Base-by-base conservation (phyloP, 2,113 vertebrate species). In the Ptychochromis oligacanthus region DNA sequence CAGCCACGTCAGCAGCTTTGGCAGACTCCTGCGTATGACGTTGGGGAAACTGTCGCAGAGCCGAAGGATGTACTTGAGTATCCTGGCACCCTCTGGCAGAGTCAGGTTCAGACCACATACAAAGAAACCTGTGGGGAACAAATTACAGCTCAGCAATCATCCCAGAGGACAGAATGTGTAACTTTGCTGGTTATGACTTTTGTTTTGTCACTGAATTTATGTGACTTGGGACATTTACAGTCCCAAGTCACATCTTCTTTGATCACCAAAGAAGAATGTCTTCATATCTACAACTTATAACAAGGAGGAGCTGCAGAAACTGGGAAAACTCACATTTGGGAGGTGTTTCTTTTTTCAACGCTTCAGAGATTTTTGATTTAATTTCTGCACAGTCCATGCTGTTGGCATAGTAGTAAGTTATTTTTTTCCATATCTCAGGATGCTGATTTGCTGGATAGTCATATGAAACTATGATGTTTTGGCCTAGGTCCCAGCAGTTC, bases 81-180 rank as follows among this genome's bases (percentile, higher is more conserved):
- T 60, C 13, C 57, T 14, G 5, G 9, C 0, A 6, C 88, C 15
- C 0, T 58, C 55, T 3, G 90, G 93, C 22, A 94, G 89, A 0
- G 93, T 94, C 59, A 90, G 72, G 81, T 94, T 94, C 86, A 94
- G 62, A 77, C 92, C 92, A 17, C 93, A 93, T 3, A 89, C 91
- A 10, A 82, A 89, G 70, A 94, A 91, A 81, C 26, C 93, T 94
- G 82, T 49, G 72, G 58, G 3, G 31, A 28, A 2, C 26, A 83
- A 9, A 40, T 18, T 12, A 54, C 9, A 80, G 14, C 1, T 70
- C 9, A 59, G 1, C 7, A 20, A 10, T 36, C 11, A 43, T 26
- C 28, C 62, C 38, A 76, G 7, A 72, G 20, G 12, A 14, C 31
- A 54, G 20, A 0, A 1, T 0, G 43, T 52, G 28, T 20, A 70